Evolutionary conservation across 2,888 invertebrate species (phyloP).

Genomic region (Amphipoea lucens): DNA sequence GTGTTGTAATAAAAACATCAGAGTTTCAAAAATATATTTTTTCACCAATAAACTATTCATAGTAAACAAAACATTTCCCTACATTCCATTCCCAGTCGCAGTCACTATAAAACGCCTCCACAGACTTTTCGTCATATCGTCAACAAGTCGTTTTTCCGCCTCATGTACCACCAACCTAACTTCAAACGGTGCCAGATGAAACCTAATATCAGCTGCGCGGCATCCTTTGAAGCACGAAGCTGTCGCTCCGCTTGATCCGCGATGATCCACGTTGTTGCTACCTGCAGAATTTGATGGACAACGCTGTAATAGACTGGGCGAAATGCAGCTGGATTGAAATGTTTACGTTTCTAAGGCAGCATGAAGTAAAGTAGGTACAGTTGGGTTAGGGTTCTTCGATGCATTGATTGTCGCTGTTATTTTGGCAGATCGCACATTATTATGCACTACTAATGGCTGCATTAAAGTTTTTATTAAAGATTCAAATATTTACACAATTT

Average conservation of each 20-base stretch:
- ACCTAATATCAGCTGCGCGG: slow-evolving; percentile 23
- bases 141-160: slow-evolving; percentile 17
- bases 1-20: no score
- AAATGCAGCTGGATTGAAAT: slow-evolving; percentile 1
- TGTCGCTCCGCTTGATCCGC: slow-evolving; percentile 12
- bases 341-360: neutral
- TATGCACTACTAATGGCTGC: neutral
- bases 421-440: neutral
- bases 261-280: slow-evolving; percentile 22
- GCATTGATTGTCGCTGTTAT: neutral
- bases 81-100: neutral
- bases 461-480: neutral
- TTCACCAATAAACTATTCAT: neutral
- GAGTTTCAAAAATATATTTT: no score
- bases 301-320: slow-evolving; percentile 5
- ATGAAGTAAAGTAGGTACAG: neutral
- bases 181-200: slow-evolving; percentile 34
- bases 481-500: no score
- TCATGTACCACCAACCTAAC: slow-evolving; percentile 29
- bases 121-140: neutral
- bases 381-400: neutral
- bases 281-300: slow-evolving; percentile 36
- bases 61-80: neutral
- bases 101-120: neutral
- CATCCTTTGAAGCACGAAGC: slow-evolving; percentile 42